phyloP scores from a whole-genome alignment of 1,140 invertebrate genomes.

The Phymorhynchus buccinoides region DNA sequence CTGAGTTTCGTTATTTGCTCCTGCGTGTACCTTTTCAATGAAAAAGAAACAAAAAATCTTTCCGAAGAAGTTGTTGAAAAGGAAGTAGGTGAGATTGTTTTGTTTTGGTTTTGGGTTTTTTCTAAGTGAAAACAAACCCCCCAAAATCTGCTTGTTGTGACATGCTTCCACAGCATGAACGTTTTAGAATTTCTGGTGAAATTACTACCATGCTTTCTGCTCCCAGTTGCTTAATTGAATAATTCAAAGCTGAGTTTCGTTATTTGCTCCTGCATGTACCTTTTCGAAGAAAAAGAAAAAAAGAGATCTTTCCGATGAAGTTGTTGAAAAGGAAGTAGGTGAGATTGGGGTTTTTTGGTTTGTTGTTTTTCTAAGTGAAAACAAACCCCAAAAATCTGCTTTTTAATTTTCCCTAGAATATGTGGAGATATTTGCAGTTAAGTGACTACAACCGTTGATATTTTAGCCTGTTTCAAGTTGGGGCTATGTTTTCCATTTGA shows the following conservation, averaged over 20 bases:
- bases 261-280: neutral
- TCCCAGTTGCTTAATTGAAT: neutral
- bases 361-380: neutral
- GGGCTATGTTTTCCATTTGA: neutral
- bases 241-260: neutral
- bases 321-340: neutral
- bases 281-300: too few species aligned
- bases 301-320: neutral
- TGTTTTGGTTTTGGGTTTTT: too few species aligned
- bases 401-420: neutral
- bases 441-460: neutral
- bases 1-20: neutral
- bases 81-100: neutral
- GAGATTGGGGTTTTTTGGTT: neutral
- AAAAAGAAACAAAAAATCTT: neutral
- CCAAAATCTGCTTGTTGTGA: neutral
- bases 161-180: neutral
- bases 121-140: neutral
- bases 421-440: neutral
- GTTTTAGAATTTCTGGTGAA: conserved; percentile 11
- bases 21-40: neutral
- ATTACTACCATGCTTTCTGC: neutral
- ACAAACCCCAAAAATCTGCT: neutral
- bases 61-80: neutral
- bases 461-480: neutral